A percentile compares a stretch with the other conserved stretches of the same genome.
Conservation (phyloP, 2,797 vertebrate genomes). For the Peromyscus aztecus region DNA sequence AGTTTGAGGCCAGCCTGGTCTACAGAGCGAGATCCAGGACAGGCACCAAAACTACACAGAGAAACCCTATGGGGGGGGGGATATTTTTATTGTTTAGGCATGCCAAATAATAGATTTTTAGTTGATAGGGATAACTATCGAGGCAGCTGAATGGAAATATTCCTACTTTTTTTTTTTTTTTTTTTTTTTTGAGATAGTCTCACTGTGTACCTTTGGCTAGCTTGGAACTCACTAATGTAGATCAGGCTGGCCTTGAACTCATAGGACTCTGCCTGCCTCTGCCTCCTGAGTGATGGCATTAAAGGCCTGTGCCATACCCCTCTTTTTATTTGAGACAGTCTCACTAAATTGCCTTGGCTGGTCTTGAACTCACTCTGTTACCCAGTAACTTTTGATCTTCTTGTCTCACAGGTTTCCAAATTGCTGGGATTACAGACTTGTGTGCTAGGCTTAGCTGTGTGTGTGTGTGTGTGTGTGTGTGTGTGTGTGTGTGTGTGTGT, state of each 20-base stretch:
- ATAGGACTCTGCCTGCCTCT: not conserved
- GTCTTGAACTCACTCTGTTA: not conserved
- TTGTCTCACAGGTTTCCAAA: not conserved
- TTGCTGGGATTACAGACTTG: not conserved
- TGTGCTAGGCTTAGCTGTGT: not conserved
- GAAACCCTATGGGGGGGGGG: too few relatives aligned
- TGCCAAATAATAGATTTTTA: not conserved
- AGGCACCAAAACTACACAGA: too few relatives aligned
- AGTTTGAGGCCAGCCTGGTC: too few relatives aligned
- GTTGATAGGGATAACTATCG: not conserved
- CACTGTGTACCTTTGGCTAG: not conserved
- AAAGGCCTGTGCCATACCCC: not conserved
- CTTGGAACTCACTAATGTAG: not conserved
- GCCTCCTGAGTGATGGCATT: not conserved
- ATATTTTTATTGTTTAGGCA: not conserved
- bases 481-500: too few relatives aligned
- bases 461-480: not conserved
- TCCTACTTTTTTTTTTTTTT: not conserved
- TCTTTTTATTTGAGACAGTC: not conserved
- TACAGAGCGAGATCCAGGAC: too few relatives aligned
- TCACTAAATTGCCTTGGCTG: not conserved
- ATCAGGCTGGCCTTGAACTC: not conserved
- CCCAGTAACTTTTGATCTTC: not conserved
- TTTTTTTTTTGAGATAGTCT: not conserved
- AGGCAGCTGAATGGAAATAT: not conserved